Base-by-base conservation (phyloP, 1,140 invertebrate species). In the Cydia amplana region DNA sequence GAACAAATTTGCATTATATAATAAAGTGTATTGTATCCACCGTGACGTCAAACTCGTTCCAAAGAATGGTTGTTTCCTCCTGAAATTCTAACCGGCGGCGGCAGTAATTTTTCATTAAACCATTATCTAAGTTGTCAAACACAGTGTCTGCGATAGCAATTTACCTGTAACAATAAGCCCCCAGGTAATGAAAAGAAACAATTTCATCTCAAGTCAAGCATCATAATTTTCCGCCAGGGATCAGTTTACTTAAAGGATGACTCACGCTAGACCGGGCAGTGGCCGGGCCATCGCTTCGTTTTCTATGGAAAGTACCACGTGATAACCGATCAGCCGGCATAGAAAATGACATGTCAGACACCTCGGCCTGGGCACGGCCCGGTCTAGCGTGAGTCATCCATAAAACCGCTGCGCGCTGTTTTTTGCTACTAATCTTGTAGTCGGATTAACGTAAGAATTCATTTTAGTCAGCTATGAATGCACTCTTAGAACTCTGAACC, bases 141-240 rank as follows among this genome's bases (percentile, higher is more conserved):
- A 36, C 65, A 70, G 65, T 40, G 65, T 40, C 65, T 32, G n/a
- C 32, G 28, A 70, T 70, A 70, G 32, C 65, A 70, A 70, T 70
- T 70, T 70, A 40, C 36, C 6, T 70, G 20, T 23, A 32, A 70
- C 32, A 70, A 43, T 70, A 70, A 18, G 32, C 65, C 65, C 65
- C 12, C 65, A 70, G 65, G 65, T 70, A 70, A 70, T 40, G 65
- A 40, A 36, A 70, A 70, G 16, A 70, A 70, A 70, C 65, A 70
- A 40, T 70, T 40, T 36, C 7, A 67, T 32, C 7, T 36, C 65
- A 18, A 70, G n/a, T 43, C 18, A 23, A 70, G 7, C 16, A 36
- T 36, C 16, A 36, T 36, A 36, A 70, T 70, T 70, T 43, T 12
- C 65, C 28, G 32, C 4, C 55, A 65, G 25, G 32, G 32, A 70